Conservation (phyloP, 2,113 vertebrate species). For the Oryzias javanicus region DNA sequence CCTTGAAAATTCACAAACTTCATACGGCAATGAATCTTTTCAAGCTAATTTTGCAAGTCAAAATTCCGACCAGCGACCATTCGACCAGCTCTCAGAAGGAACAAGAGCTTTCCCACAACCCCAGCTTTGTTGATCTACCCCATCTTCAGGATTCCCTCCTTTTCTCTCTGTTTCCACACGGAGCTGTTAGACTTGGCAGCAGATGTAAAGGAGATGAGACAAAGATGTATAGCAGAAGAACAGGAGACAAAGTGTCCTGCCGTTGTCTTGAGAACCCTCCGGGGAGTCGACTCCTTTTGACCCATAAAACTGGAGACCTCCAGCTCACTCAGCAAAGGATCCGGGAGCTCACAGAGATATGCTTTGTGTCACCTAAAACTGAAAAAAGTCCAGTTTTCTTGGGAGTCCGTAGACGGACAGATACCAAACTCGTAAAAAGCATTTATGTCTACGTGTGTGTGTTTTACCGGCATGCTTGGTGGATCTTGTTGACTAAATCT, state of each 20-base stretch:
- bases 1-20: too few relatives aligned
- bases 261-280: conserved; percentile 45
- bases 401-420: conserved; percentile 2
- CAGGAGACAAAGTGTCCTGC: conserved; percentile 29
- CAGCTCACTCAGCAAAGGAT: conserved; percentile 47
- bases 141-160: conserved; percentile 16
- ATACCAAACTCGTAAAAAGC: conserved; percentile 36
- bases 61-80: too few relatives aligned
- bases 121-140: conserved; percentile 22
- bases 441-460: conserved; percentile 27
- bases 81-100: conserved; percentile 48
- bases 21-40: too few relatives aligned
- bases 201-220: conserved; percentile 52
- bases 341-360: conserved; percentile 33
- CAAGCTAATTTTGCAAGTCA: too few relatives aligned
- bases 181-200: conserved; percentile 43
- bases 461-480: conserved; percentile 30
- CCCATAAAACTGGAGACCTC: conserved; percentile 37
- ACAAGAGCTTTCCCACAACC: conserved; percentile 47
- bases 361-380: conserved; percentile 26
- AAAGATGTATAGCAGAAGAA: conserved; percentile 26
- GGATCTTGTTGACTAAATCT: conserved; percentile 15
- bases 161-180: conserved; percentile 22
- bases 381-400: conserved; percentile 8
- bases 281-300: conserved; percentile 46